Base-by-base conservation (phyloP, 2,797 vertebrate species). In the Rhynchonycteris naso region DNA sequence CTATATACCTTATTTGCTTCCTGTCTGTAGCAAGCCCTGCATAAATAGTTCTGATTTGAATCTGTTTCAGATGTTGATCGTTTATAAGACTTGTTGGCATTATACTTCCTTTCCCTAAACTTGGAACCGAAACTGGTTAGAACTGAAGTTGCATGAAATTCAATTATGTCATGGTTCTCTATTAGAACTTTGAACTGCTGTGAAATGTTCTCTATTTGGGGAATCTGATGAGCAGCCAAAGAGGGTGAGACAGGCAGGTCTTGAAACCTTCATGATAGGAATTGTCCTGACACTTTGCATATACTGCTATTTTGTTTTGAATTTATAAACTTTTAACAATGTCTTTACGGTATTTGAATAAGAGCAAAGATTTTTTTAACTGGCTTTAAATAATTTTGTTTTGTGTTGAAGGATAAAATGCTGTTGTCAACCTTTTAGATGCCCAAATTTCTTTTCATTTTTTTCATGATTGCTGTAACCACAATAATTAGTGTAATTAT, bases 21-120 rank as follows among this genome's bases (percentile, higher is more conserved):
- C 88, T 95, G 59, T 91, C 72, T 97, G 87, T 91, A 91, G 66
- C 72, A 86, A 93, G 59, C 68, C 65, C 88, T 91, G 61, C 78
- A 86, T 95, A 92, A 95, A 93, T 80, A 95, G 71, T 84, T 97
- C 75, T 92, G 95, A 95, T 96, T 86, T 96, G 95, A 97, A 94
- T 97, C 85, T 94, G 65, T 93, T 96, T 97, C 92, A 92, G 85
- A 96, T 96, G 82, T 95, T 95, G 82, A 93, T 94, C 81, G 0
- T 95, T 97, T 95, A 97, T 69, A 97, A 92, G 95, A 94, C 1
- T 65, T 78, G 76, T 86, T 96, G 85, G 86, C 83, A 95, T 94
- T 86, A 87, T 38, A 78, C 54, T 96, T 65, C 63, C 47, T 12
- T 87, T 96, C 79, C 56, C 83, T 92, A 96, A 96, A 96, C 82